phyloP scores from a whole-genome alignment of 2,888 invertebrate species.

The Leucophenga montana region DNA sequence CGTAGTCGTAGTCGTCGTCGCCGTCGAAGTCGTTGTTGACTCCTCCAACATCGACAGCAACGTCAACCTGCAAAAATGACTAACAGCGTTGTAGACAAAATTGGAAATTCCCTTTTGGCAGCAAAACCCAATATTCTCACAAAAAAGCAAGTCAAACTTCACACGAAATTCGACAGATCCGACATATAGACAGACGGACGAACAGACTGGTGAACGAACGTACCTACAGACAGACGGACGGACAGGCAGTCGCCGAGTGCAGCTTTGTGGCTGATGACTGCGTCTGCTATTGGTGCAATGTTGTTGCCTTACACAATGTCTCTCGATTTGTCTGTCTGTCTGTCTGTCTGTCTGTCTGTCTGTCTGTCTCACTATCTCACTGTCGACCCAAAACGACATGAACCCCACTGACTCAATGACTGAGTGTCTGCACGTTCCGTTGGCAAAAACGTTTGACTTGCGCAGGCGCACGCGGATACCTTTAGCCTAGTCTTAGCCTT shows the following conservation, averaged over 20 bases:
- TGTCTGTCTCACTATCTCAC: slow-evolving; percentile 27
- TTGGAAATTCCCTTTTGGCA: slow-evolving; percentile 29
- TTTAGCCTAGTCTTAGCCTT: no score
- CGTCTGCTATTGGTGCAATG: slow-evolving; percentile 45
- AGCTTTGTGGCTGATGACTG: slow-evolving; percentile 13
- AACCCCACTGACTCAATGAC: slow-evolving; percentile 67
- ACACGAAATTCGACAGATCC: slow-evolving; percentile 34
- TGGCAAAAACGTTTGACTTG: slow-evolving; percentile 35
- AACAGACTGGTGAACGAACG: slow-evolving; percentile 2
- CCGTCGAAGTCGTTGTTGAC: neutral
- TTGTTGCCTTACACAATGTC: slow-evolving; percentile 28
- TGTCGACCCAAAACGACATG: slow-evolving; percentile 36
- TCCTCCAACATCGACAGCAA: slow-evolving; percentile 15
- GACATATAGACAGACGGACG: neutral
- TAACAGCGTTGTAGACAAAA: slow-evolving; percentile 20
- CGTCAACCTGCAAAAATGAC: slow-evolving; percentile 13
- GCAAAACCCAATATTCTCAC: slow-evolving; percentile 33
- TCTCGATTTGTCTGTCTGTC: slow-evolving; percentile 30
- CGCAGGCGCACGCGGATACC: neutral
- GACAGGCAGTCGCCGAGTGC: slow-evolving; percentile 22
- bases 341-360: slow-evolving; percentile 22
- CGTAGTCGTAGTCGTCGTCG: slow-evolving; percentile 1
- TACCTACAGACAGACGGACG: slow-evolving; percentile 26
- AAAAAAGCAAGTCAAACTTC: slow-evolving; percentile 31
- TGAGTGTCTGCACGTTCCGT: slow-evolving; percentile 49